phyloP scores from a whole-genome alignment of 2,888 invertebrate genomes.

The Galerucella calmariensis region DNA sequence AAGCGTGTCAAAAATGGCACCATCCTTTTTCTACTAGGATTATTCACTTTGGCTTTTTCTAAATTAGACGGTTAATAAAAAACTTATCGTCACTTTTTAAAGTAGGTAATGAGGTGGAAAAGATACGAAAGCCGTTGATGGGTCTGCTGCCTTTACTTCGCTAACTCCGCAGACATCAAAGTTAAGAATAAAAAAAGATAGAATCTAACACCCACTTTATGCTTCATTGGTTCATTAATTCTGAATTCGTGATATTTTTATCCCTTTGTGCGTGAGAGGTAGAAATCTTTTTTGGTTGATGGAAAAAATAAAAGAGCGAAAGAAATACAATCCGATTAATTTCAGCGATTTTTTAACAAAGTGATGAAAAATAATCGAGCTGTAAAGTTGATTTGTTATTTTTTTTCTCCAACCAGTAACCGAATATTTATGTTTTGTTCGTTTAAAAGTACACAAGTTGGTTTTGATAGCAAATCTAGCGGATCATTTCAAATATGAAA shows the following conservation, averaged over 20 bases:
- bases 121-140: neutral
- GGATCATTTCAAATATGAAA: neutral
- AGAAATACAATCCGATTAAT: neutral
- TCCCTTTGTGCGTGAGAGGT: neutral
- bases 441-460: neutral
- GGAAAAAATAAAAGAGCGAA: neutral
- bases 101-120: neutral
- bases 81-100: neutral
- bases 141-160: neutral
- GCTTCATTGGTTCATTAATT: slow-evolving; percentile 7
- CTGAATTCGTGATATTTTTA: neutral
- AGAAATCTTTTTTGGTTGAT: neutral
- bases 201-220: neutral
- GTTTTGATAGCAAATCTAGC: neutral
- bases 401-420: neutral
- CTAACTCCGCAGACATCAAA: slow-evolving; percentile 3
- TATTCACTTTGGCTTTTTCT: neutral
- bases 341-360: neutral
- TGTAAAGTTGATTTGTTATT: too few relatives aligned
- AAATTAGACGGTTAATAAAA: slow-evolving; percentile 1
- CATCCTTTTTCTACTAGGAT: too few relatives aligned
- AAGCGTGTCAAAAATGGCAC: too few relatives aligned
- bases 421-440: neutral
- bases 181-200: neutral
- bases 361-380: too few relatives aligned